These are phyloP conservation scores for Eubasilissa splendida DNA, from an alignment of 2,888 invertebrate genomes.

Conservation along the genomic window DNA sequence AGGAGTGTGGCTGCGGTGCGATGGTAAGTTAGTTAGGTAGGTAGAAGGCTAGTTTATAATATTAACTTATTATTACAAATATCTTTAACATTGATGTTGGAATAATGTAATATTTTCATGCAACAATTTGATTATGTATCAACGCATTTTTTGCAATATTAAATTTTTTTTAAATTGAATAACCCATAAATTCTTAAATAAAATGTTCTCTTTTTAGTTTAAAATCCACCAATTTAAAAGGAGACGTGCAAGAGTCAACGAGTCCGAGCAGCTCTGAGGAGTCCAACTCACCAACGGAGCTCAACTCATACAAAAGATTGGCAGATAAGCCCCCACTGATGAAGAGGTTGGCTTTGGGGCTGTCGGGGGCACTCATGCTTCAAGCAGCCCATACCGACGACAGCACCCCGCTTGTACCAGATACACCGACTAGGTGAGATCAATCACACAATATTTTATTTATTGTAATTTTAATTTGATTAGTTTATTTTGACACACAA, in stretches of 20 bases:
- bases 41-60: not conserved
- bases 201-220: constrained; percentile 48
- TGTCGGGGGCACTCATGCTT: constrained; percentile 74
- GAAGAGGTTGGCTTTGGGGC: constrained; percentile 84
- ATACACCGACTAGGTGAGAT: constrained; percentile 73
- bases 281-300: constrained; percentile 89
- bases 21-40: too few relatives aligned
- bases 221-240: constrained; percentile 55
- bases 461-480: too few relatives aligned
- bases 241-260: constrained; percentile 61
- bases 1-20: too few relatives aligned
- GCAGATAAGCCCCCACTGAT: constrained; percentile 87
- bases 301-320: constrained; percentile 88
- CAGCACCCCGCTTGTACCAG: constrained; percentile 83
- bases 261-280: constrained; percentile 86
- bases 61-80: not conserved
- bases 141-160: not conserved
- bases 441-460: too few relatives aligned
- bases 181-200: not conserved
- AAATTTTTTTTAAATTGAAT: not conserved
- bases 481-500: too few relatives aligned
- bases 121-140: too few relatives aligned
- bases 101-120: too few relatives aligned
- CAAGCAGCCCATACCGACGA: constrained; percentile 74
- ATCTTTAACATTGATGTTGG: not conserved